Percentiles rank a stretch among this genome's conserved stretches.
Conservation (phyloP, 1,140 invertebrate genomes). For the Pollicipes pollicipes region DNA sequence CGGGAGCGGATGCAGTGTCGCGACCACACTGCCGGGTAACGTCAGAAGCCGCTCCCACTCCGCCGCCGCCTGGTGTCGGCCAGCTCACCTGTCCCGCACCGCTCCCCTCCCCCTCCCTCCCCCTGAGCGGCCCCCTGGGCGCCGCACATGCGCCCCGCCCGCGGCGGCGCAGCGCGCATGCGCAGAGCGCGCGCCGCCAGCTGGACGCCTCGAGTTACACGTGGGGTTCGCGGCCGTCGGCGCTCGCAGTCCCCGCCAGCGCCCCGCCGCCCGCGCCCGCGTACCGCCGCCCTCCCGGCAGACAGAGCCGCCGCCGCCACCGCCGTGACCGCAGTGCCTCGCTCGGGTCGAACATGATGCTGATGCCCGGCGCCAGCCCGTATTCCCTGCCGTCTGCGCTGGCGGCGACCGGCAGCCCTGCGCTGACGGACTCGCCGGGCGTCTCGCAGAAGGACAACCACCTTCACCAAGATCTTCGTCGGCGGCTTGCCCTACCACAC, state of each 20-base stretch:
- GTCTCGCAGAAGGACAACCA: conserved; percentile 86
- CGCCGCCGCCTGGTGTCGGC: background rate
- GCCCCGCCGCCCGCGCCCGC: no score
- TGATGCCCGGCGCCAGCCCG: conserved; percentile 18
- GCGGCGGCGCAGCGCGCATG: background rate
- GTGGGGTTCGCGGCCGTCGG: no score
- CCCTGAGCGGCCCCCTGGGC: no score
- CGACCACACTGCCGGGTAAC: no score
- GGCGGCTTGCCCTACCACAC: conserved; percentile 95
- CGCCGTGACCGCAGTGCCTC: background rate
- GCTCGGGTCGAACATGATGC: conserved; percentile 14
- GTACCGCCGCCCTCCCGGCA: no score
- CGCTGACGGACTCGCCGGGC: conserved; percentile 27
- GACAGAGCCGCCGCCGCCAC: no score
- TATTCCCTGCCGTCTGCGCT: conserved; percentile 11
- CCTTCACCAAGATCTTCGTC: conserved; percentile 95
- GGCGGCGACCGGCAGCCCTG: conserved; percentile 13
- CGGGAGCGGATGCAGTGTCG: no score
- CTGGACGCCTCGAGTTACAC: background rate
- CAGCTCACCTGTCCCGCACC: background rate
- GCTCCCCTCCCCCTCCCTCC: no score
- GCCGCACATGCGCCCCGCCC: background rate
- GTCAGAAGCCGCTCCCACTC: background rate
- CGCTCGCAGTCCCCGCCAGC: background rate
- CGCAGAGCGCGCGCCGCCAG: background rate